These are phyloP conservation scores for Turritopsis dohrnii DNA, from an alignment of 30 jellyfish, hydroid and myxozoan genomes.

Conservation along the genomic window DNA sequence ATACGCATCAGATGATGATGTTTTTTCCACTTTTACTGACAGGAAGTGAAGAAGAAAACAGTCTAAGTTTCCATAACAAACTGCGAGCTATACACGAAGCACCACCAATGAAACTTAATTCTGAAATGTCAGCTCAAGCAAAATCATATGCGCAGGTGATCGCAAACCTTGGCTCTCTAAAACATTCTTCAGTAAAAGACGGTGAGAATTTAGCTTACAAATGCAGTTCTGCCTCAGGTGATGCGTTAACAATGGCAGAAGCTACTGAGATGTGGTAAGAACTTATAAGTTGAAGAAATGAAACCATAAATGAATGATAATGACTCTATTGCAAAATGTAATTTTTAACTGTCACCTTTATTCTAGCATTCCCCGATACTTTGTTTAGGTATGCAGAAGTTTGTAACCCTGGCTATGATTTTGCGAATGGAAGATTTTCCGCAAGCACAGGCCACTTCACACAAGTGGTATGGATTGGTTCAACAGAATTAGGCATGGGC, in stretches of 20 bases:
- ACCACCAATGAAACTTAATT: constrained; percentile 44
- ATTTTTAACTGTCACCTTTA: too few species aligned
- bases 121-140: constrained; percentile 51
- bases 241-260: neutral
- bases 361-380: too few species aligned
- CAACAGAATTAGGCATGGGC: constrained; percentile 70
- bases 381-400: constrained; percentile 75
- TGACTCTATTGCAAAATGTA: too few species aligned
- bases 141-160: constrained; percentile 62
- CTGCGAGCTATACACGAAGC: constrained; percentile 65
- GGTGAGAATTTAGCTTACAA: constrained; percentile 84
- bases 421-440: constrained; percentile 42
- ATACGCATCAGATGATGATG: too few species aligned
- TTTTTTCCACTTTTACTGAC: too few species aligned
- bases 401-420: constrained; percentile 74
- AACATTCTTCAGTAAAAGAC: constrained; percentile 42
- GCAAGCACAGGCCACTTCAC: constrained; percentile 69
- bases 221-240: constrained; percentile 41
- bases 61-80: constrained; percentile 57
- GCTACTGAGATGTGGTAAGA: constrained; percentile 18
- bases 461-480: constrained; percentile 65
- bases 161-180: constrained; percentile 37
- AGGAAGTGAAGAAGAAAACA: constrained; percentile 16
- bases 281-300: too few species aligned
- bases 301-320: too few species aligned